A percentile compares a stretch with the other conserved stretches of the same genome.
Evolutionary conservation across 2,888 invertebrate species (phyloP).

Genomic region (Catocala nupta): DNA sequence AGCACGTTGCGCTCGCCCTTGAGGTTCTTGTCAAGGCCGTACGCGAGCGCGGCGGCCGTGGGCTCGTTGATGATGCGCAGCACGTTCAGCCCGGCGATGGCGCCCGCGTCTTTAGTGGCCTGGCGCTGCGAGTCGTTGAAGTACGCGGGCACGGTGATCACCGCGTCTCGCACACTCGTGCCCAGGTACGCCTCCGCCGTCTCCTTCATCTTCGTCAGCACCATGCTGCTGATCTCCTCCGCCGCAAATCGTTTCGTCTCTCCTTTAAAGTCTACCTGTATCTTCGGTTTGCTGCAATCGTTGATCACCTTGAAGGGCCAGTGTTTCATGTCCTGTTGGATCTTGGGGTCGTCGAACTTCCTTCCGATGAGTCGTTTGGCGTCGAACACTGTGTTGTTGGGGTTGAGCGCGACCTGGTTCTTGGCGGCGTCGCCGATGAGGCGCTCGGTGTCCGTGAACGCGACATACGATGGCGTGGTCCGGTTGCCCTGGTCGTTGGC

Average conservation of each 20-base stretch:
- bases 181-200: constrained; percentile 92
- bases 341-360: constrained; percentile 90
- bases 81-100: constrained; percentile 94
- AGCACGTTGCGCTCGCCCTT: constrained; percentile 91
- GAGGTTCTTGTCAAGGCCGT: constrained; percentile 92
- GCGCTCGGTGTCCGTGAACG: constrained; percentile 90
- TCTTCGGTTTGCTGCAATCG: constrained; percentile 90
- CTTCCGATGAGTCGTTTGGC: constrained; percentile 94
- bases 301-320: constrained; percentile 93
- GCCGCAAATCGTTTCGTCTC: constrained; percentile 89
- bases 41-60: constrained; percentile 94
- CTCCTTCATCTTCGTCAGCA: constrained; percentile 94
- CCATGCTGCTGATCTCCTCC: constrained; percentile 92
- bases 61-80: constrained; percentile 96
- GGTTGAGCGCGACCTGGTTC: constrained; percentile 91
- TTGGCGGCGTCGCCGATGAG: constrained; percentile 91
- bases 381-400: constrained; percentile 91
- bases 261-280: constrained; percentile 90
- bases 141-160: constrained; percentile 94
- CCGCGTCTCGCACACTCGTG: constrained; percentile 89
- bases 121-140: constrained; percentile 92
- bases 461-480: constrained; percentile 92
- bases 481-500: constrained; percentile 90
- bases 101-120: constrained; percentile 96
- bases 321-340: constrained; percentile 93